Conservation (phyloP, 2,113 vertebrate genomes). For the Trematocara unimaculatum region DNA sequence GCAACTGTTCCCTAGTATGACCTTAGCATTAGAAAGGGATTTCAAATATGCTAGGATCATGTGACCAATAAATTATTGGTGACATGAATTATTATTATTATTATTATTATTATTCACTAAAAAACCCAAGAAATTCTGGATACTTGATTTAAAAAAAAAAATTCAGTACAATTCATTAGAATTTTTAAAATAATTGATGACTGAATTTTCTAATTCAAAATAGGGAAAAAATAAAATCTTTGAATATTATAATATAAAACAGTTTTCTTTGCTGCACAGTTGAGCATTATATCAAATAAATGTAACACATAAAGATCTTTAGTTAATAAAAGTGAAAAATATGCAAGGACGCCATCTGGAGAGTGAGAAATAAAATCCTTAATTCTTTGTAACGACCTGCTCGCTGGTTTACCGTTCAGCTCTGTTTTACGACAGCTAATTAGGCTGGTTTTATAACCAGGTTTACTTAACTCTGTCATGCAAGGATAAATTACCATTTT, state of each 20-base stretch:
- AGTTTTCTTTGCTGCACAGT: background rate
- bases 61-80: background rate
- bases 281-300: background rate
- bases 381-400: conserved; percentile 12
- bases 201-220: background rate
- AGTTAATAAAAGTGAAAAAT: background rate
- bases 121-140: background rate
- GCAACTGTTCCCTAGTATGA: background rate
- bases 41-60: background rate
- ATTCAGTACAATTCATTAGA: background rate
- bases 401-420: conserved; percentile 31
- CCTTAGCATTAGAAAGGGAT: background rate
- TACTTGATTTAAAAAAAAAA: fast-evolving
- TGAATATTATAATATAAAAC: background rate
- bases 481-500: conserved; percentile 65
- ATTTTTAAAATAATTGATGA: background rate
- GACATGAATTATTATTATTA: background rate
- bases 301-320: background rate
- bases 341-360: background rate
- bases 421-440: conserved; percentile 58
- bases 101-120: background rate
- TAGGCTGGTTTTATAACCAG: conserved; percentile 63
- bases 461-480: conserved; percentile 67
- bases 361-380: background rate
- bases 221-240: background rate